phyloP scores from a whole-genome alignment of 1,140 invertebrate genomes.

The Plutomurus gul region DNA sequence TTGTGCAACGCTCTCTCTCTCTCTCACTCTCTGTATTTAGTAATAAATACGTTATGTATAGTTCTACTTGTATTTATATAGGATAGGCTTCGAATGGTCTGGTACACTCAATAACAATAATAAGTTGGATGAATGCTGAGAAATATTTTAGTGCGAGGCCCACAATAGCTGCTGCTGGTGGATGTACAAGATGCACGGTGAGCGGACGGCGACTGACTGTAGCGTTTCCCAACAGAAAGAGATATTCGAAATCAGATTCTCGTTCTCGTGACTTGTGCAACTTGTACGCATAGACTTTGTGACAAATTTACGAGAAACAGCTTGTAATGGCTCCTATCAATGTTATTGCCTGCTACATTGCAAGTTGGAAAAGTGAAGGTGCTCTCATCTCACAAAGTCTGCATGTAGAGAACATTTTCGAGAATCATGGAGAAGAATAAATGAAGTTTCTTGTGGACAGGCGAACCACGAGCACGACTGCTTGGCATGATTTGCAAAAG shows the following conservation, averaged over 20 bases:
- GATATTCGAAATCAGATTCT: constrained; percentile 2
- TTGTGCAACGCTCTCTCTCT: neutral
- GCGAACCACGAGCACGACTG: constrained; percentile 7
- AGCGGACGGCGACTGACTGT: neutral
- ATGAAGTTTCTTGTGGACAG: constrained; percentile 21
- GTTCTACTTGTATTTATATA: too few relatives aligned
- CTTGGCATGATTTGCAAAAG: constrained; percentile 15
- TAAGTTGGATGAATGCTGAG: too few relatives aligned
- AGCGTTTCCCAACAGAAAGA: neutral
- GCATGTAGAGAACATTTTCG: neutral
- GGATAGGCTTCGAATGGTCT: too few relatives aligned
- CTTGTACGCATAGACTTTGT: constrained; percentile 11
- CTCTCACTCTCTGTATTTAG: too few relatives aligned
- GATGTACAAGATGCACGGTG: neutral
- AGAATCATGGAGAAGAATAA: constrained; percentile 13
- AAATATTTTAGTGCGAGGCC: neutral
- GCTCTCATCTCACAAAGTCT: neutral
- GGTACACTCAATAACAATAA: too few relatives aligned
- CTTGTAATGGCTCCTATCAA: constrained; percentile 24
- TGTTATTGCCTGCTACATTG: constrained; percentile 22
- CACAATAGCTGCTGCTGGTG: neutral
- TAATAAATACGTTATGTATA: too few relatives aligned
- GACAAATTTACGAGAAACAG: constrained; percentile 22
- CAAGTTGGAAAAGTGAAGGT: constrained; percentile 11
- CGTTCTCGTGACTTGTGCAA: constrained; percentile 25